Conservation (phyloP, 2,797 vertebrate species). For the Sebastes elongatus region DNA sequence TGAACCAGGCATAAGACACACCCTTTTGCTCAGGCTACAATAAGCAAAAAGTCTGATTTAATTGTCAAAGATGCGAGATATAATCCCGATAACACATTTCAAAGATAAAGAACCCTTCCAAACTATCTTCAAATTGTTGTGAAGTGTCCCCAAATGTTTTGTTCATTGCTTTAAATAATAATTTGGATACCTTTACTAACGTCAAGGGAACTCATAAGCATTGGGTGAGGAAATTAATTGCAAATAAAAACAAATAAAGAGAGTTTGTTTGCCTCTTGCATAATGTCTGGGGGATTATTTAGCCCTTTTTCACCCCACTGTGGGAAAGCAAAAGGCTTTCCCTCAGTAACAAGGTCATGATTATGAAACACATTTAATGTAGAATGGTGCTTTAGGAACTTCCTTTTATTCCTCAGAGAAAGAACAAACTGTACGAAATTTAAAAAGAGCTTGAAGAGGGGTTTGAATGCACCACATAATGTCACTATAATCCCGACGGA, state of each 20-base stretch:
- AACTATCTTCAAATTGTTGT: no score
- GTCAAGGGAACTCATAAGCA: not conserved
- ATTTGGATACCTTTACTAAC: no score
- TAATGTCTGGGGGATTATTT: not conserved
- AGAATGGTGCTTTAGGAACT: not conserved
- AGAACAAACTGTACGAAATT: not conserved
- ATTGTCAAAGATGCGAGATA: not conserved
- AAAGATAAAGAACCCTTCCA: not conserved
- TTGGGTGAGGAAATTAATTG: not conserved
- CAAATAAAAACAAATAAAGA: not conserved
- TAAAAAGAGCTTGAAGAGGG: not conserved
- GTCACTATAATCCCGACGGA: not conserved
- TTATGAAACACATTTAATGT: slow-evolving; percentile 15
- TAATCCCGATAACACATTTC: not conserved
- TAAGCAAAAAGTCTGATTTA: not conserved
- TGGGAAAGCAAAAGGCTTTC: not conserved
- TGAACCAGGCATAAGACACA: not conserved
- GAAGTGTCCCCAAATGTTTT: no score
- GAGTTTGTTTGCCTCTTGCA: not conserved
- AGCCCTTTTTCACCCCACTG: not conserved
- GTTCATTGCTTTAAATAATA: no score
- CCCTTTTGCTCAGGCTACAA: not conserved
- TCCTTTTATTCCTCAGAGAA: not conserved
- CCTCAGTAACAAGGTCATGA: not conserved
- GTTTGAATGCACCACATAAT: not conserved